Evolutionary conservation across 2,797 vertebrate species (phyloP).

Genomic region (Emys orbicularis): DNA sequence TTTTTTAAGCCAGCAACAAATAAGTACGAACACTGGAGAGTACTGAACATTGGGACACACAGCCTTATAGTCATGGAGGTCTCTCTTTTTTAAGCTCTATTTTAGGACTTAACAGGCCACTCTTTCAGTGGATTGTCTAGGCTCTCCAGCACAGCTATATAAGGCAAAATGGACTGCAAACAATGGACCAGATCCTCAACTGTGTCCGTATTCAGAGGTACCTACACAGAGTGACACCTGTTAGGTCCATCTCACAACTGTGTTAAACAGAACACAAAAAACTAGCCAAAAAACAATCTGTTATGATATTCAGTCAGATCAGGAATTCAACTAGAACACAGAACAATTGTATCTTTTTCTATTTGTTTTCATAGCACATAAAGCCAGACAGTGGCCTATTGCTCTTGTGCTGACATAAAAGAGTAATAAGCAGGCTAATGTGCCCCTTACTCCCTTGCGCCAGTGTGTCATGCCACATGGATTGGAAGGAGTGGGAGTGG

Average conservation of each 20-base stretch:
- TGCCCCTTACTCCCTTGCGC: not conserved
- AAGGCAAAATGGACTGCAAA: not conserved
- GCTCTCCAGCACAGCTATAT: not conserved
- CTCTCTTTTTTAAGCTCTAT: not conserved
- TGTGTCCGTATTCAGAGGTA: not conserved
- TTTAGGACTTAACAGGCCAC: not conserved
- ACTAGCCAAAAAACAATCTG: not conserved
- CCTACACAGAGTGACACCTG: not conserved
- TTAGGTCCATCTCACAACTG: not conserved
- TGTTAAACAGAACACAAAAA: not conserved
- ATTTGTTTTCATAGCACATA: not conserved
- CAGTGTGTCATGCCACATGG: not conserved
- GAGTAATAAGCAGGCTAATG: not conserved
- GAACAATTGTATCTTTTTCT: not conserved
- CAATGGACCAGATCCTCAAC: not conserved
- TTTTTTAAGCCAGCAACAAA: not conserved
- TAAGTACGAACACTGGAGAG: not conserved
- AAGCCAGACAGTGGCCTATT: not conserved
- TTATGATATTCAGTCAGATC: conserved; percentile 14
- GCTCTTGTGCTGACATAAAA: not conserved
- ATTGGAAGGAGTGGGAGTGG: not conserved
- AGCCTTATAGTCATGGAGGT: not conserved
- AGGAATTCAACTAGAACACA: conserved; percentile 23
- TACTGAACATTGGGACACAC: not conserved
- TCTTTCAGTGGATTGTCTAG: not conserved